Evolutionary conservation across 2,888 invertebrate species (phyloP), one percentile per base, ranked within the genome.

Genomic region (Sabellastarte sp.): DNA sequence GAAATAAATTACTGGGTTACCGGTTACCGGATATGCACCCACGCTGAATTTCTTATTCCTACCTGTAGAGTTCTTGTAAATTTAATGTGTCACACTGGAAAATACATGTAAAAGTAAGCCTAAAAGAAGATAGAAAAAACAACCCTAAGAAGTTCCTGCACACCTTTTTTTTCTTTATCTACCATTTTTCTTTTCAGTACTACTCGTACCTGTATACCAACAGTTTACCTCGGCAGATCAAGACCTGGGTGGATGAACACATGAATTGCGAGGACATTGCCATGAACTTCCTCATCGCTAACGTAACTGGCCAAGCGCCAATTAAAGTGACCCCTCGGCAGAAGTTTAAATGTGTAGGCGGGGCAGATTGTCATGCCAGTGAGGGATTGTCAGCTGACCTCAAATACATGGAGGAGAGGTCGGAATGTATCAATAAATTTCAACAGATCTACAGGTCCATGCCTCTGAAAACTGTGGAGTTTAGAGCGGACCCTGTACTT

Each of bases 211-310:
- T 95, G 86, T 97, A 96, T 83, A 94, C 95, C 28, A 89, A 91
- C 75, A 88, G 89, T 24, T 90, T 97, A 91, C 94, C 95, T 0
- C 87, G 89, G 0, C 89, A 90, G 75, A 90, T 96, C 53, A 90
- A 91, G 65, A 87, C 89, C 61, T 95, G 93, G 93, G 95, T 96
- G 0, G 96, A 97, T 82, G 90, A 92, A 24, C 91, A 93, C 79
- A 95, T 96, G 92, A 97, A 97, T 85, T 97, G 96, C 81, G 97
- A 97, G 84, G 96, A 97, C 80, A 95, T 97, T 74, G 96, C 96
- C 0, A 96, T 97, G 94, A 97, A 97, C 85, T 97, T 96, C 85
- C 88, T 97, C 2, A 92, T 97, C 32, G 91, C 95, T 1, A 95
- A 96, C 82, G 85, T 92, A 26, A 96, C 96, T 0, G 91, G 93